Evolutionary conservation across 2,888 invertebrate species (phyloP), one percentile per base, ranked within the genome.

Genomic region (Parelbella ahira): DNA sequence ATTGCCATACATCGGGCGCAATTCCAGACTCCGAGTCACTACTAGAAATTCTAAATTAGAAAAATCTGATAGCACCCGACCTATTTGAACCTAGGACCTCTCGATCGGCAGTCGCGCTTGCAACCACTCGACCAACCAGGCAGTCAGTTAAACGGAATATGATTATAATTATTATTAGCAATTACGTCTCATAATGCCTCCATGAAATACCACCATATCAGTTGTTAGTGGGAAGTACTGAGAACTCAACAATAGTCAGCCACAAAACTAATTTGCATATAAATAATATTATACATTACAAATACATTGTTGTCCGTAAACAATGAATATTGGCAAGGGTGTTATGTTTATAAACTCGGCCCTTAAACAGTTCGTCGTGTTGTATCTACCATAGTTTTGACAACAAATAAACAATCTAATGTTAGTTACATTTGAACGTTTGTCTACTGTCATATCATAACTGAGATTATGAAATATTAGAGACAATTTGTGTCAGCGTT

Each of bases 341-440:
- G 48, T 48, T 53, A 47, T 82, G 70, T 83, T 83, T 82, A 68
- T 72, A 70, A 81, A 84, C 67, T 77, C 37, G 58, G 68, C 73
- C 80, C 80, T 78, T 60, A 45, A 43, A 51, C 53, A 47, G 50
- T 51, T 20, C 36, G 27, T 48, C 42, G 44, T 53, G 48, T 51
- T 54, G 52, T 53, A 51, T 55, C 51, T 48, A 44, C 38, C 49
- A 28, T 47, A 33, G 45, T 37, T 29, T 44, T n/a, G n/a, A 34
- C 39, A 47, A 55, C 52, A 50, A 49, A 50, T 41, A 50, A 42
- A 44, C 37, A 38, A n/a, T n/a, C n/a, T n/a, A n/a, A n/a, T n/a
- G n/a, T n/a, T n/a, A n/a, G n/a, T n/a, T 45, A n/a, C 19, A 10
- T 15, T 24, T 39, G n/a, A 24, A 32, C 12, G n/a, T 23, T 8